phyloP scores from a whole-genome alignment of 2,113 vertebrate species.

The Trachemys scripta region DNA sequence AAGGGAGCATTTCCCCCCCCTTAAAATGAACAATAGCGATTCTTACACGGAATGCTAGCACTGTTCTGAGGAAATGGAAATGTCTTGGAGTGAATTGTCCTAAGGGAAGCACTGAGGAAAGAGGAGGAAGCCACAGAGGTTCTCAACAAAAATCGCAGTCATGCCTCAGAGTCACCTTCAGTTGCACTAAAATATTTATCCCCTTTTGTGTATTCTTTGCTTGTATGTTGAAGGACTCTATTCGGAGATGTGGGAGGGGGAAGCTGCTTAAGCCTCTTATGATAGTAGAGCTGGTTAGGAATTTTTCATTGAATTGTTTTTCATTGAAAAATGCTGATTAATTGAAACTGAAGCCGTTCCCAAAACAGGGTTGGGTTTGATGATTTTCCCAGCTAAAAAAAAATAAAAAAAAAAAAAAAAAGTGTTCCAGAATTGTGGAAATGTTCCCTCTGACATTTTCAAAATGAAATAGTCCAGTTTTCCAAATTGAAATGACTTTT shows the following conservation, averaged over 20 bases:
- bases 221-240: conserved; percentile 20
- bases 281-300: neutral
- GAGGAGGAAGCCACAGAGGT: conserved; percentile 38
- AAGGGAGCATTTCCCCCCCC: conserved; percentile 1
- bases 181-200: conserved; percentile 2
- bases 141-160: conserved; percentile 35
- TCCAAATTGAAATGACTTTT: neutral
- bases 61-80: conserved; percentile 64
- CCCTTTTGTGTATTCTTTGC: conserved; percentile 29
- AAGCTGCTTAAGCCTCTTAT: neutral
- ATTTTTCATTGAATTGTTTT: neutral
- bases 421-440: neutral
- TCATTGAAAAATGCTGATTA: neutral
- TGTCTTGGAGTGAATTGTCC: conserved; percentile 42
- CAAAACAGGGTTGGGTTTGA: neutral
- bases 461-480: neutral
- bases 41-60: conserved; percentile 41
- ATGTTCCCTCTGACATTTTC: neutral
- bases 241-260: conserved; percentile 10
- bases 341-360: neutral
- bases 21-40: conserved; percentile 66
- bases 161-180: conserved; percentile 47
- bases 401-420: too few species aligned
- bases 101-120: conserved; percentile 43
- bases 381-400: neutral